Conservation (phyloP, 2,888 invertebrate genomes). For the Acanthococcus lagerstroemiae region DNA sequence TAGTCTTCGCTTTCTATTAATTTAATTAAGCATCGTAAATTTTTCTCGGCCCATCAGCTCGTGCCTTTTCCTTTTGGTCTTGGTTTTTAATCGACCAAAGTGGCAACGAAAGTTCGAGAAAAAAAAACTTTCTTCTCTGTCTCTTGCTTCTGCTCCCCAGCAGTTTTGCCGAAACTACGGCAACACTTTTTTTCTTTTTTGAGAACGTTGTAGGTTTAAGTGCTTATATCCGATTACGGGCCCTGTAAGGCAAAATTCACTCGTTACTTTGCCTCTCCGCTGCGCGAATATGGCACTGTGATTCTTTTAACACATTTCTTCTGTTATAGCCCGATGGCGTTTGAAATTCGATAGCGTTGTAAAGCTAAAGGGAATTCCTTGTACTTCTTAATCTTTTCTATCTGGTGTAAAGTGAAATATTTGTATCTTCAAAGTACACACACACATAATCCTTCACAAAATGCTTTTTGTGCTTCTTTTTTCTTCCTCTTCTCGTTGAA, state of each 20-base stretch:
- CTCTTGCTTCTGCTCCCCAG: no score
- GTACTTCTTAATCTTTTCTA: constrained; percentile 24
- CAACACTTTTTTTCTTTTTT: not conserved
- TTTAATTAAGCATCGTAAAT: no score
- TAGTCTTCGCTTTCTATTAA: no score
- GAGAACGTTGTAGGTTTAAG: constrained; percentile 14
- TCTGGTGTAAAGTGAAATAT: constrained; percentile 14
- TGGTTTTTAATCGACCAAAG: not conserved
- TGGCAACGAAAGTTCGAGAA: not conserved
- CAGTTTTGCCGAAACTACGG: not conserved
- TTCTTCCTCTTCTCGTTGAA: no score
- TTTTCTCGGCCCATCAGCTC: no score
- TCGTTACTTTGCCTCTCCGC: constrained; percentile 9
- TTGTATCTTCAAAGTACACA: no score
- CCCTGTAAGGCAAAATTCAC: constrained; percentile 14
- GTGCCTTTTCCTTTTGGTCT: no score
- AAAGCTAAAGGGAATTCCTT: constrained; percentile 23
- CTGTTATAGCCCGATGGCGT: constrained; percentile 11
- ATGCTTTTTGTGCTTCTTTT: no score
- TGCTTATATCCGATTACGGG: constrained; percentile 22
- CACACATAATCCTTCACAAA: no score
- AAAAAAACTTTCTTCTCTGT: no score
- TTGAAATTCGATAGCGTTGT: constrained; percentile 19
- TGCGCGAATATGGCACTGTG: not conserved
- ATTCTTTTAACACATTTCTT: constrained; percentile 20